Percentiles rank a stretch among this genome's conserved stretches.
Evolutionary conservation across 1,140 invertebrate species (phyloP).

Genomic region (Drosophila funebris): DNA sequence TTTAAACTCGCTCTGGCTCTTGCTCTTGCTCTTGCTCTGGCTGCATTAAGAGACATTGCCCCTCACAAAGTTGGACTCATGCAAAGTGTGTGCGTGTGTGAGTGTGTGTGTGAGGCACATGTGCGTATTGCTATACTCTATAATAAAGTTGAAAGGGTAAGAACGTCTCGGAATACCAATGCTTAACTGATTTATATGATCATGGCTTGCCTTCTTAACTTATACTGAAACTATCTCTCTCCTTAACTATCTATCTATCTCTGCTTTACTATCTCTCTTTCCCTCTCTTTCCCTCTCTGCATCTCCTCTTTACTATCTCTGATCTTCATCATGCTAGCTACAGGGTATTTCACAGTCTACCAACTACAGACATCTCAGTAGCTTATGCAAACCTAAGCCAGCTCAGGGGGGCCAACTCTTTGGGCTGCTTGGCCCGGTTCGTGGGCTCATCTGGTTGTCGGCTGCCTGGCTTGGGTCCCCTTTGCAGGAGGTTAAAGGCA

Average conservation of each 20-base stretch:
- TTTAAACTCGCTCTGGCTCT: slow-evolving; percentile 66
- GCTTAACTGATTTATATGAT: no score
- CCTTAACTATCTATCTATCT: no score
- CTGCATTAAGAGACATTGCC: slow-evolving; percentile 43
- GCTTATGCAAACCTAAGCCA: slow-evolving; percentile 1
- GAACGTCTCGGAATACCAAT: no score
- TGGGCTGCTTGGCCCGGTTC: not conserved
- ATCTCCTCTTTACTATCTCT: no score
- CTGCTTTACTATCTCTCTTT: no score
- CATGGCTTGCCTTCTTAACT: no score
- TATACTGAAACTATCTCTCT: no score
- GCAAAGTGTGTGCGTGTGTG: slow-evolving; percentile 13
- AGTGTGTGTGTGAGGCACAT: slow-evolving; percentile 10
- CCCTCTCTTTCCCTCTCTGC: no score
- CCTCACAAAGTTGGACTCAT: slow-evolving; percentile 35
- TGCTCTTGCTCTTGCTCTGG: slow-evolving; percentile 49
- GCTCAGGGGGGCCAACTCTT: slow-evolving; percentile 19
- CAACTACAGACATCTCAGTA: not conserved
- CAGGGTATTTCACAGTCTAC: not conserved
- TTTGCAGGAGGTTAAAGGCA: slow-evolving; percentile 42
- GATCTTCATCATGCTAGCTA: not conserved
- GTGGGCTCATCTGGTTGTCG: not conserved
- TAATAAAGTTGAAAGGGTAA: not conserved
- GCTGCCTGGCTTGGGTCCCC: not conserved
- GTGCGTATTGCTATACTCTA: slow-evolving; percentile 1